Conservation (phyloP, 2,113 vertebrate genomes). For the Paramormyrops kingsleyae region DNA sequence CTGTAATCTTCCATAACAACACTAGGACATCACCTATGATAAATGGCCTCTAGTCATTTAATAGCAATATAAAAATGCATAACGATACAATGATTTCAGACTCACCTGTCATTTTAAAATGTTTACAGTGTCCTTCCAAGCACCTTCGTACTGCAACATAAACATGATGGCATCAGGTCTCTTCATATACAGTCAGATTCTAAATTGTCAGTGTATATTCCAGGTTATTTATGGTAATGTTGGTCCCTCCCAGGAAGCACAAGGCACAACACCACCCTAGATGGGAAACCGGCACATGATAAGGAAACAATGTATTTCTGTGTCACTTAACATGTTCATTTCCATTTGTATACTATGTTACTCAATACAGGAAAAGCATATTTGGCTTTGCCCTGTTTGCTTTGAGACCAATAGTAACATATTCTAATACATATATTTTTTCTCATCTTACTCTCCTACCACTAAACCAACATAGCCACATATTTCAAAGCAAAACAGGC, state of each 20-base stretch:
- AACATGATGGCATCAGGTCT: background rate
- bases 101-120: constrained; percentile 34
- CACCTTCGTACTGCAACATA: background rate
- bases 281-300: background rate
- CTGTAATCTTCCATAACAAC: background rate
- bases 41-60: background rate
- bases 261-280: background rate
- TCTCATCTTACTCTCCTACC: background rate
- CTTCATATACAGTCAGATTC: background rate
- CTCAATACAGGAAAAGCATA: background rate
- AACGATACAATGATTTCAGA: background rate
- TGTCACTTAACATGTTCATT: background rate
- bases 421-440: background rate
- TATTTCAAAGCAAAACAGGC: background rate
- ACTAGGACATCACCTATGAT: background rate
- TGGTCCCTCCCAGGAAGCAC: background rate
- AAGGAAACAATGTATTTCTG: background rate
- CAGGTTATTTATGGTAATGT: background rate
- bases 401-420: background rate
- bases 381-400: background rate
- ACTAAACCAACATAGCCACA: background rate
- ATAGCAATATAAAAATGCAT: background rate
- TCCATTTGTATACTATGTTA: background rate
- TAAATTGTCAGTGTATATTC: background rate
- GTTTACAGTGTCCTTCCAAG: background rate